phyloP scores from a whole-genome alignment of 2,113 vertebrate genomes.

The Charadrius vociferus region DNA sequence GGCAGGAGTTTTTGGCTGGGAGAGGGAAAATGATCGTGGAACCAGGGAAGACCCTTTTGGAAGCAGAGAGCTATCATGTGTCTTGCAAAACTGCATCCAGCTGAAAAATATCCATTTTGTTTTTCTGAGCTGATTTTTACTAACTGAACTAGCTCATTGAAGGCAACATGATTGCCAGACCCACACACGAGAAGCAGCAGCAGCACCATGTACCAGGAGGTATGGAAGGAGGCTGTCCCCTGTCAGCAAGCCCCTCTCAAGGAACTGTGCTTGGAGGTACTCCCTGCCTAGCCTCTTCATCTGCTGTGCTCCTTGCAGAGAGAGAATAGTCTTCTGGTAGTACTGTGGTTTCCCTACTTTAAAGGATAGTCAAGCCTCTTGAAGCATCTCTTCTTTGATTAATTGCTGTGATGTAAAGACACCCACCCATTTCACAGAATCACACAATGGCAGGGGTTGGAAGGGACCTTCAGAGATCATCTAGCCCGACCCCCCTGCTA shows the following conservation, averaged over 20 bases:
- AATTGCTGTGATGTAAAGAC: neutral
- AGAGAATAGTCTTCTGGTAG: neutral
- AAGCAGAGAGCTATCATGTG: neutral
- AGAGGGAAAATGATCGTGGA: neutral
- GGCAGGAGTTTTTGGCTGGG: neutral
- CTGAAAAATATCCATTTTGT: neutral
- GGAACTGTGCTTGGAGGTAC: neutral
- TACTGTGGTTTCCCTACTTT: neutral
- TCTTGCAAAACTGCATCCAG: neutral
- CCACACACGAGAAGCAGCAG: neutral
- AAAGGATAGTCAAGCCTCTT: neutral
- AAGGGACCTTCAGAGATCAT: too few species aligned
- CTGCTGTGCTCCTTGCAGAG: too few species aligned
- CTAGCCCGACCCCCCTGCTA: too few species aligned
- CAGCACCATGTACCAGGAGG: neutral
- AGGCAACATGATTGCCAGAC: neutral
- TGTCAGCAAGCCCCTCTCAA: neutral
- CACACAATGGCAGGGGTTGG: too few species aligned
- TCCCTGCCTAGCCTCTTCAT: too few species aligned
- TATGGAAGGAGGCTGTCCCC: neutral
- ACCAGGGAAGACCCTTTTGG: neutral
- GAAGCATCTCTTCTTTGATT: neutral
- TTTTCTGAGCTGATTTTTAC: neutral
- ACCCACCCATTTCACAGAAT: neutral
- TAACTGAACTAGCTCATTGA: neutral